Conservation (phyloP, 2,797 vertebrate genomes). For the Sebastes cheni region DNA sequence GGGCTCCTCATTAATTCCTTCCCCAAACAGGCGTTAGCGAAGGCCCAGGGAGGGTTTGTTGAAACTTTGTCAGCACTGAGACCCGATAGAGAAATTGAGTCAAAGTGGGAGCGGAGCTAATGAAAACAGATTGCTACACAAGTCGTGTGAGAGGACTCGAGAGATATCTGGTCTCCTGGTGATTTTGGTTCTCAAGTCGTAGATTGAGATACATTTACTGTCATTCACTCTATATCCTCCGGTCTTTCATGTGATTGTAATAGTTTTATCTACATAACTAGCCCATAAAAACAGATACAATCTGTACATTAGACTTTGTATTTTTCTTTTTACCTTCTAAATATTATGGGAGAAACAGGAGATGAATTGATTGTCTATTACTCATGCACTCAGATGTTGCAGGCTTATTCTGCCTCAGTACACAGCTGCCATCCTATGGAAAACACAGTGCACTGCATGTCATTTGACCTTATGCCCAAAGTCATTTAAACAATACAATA, state of each 20-base stretch:
- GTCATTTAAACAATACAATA: background rate
- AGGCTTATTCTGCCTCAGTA: constrained; percentile 41
- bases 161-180: constrained; percentile 1
- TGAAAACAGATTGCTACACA: constrained; percentile 41
- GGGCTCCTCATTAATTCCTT: constrained; percentile 64
- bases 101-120: constrained; percentile 27
- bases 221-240: background rate
- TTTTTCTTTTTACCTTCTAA: background rate
- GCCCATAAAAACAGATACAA: background rate
- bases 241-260: background rate
- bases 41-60: constrained; percentile 26
- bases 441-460: constrained; percentile 61
- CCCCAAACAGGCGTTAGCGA: constrained; percentile 44
- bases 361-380: background rate
- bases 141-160: constrained; percentile 5
- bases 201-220: background rate
- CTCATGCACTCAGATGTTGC: constrained; percentile 14
- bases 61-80: constrained; percentile 36
- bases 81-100: constrained; percentile 29
- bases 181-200: constrained; percentile 1
- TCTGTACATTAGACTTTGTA: background rate
- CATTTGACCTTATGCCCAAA: background rate
- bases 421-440: constrained; percentile 79
- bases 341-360: background rate
- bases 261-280: background rate